Base-by-base conservation (phyloP, 2,888 invertebrate species). In the Nephrotoma flavescens region DNA sequence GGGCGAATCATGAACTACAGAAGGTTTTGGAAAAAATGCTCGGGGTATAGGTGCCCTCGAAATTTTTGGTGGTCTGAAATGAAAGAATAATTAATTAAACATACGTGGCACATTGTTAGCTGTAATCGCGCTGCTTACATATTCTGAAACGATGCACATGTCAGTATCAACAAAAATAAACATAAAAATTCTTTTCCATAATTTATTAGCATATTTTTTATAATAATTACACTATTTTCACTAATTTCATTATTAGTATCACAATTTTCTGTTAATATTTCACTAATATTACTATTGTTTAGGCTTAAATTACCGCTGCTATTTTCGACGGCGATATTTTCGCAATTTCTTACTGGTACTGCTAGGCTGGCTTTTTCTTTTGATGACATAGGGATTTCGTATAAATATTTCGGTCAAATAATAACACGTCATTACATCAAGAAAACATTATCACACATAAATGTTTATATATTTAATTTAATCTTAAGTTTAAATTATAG, bases 1-100 rank as follows among this genome's bases (percentile, higher is more conserved):
- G 88, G 96, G 96, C 93, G 95, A 96, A 91, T 97, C 97, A 86
- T 93, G 92, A 1, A 97, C 95, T 52, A 94, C 89, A 0, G 96
- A 95, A 87, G 93, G 93, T 87, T 93, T 91, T 87, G 94, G 92
- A 89, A 97, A 97, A 91, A 97, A 97, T 87, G 94, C 95, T 88
- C 93, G 93, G 19, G 97, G 94, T 0, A 92, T 89, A 7, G 94
- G 94, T 71, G 93, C 92, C 89, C 93, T 93, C 12, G 93, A 93
- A 85, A 94, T 90, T 90, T 93, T 94, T 19, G 94, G 93, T 44
- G 94, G 92, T 86, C 94, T 94, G 41, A 44, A 87, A 86, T 19
- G 12, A 52, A 5, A 15, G 12, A 84, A 42, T 42, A 84, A 84
- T 7, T 4, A 7, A 84, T 15, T 84, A 42, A n/a, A 71, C 41